These are phyloP conservation scores for Callopanchax toddi DNA, from an alignment of 2,113 vertebrate genomes.

Conservation along the genomic window DNA sequence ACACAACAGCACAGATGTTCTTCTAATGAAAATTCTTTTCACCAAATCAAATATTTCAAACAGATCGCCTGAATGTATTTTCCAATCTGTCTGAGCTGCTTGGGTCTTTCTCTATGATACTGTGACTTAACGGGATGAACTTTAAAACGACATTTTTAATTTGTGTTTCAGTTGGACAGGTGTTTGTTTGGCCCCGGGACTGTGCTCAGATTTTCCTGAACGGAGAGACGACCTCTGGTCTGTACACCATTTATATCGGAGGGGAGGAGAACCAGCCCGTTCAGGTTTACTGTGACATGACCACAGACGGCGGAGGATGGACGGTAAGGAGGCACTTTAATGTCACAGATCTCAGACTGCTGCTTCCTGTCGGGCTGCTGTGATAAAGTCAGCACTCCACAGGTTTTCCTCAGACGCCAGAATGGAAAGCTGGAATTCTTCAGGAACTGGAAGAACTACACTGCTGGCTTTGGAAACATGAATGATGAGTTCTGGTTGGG, in stretches of 20 bases:
- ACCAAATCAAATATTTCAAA: conserved; percentile 17
- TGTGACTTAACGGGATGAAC: background rate
- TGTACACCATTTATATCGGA: conserved; percentile 87
- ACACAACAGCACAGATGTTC: conserved; percentile 16
- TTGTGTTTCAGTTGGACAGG: conserved; percentile 71
- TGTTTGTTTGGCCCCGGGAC: conserved; percentile 86
- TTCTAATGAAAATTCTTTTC: conserved; percentile 7
- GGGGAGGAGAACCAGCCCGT: conserved; percentile 85
- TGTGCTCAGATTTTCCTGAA: conserved; percentile 91
- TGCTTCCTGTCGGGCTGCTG: no score
- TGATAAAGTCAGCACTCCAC: conserved; percentile 9
- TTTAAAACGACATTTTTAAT: no score
- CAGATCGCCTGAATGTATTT: conserved; percentile 38
- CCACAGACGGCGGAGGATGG: conserved; percentile 92
- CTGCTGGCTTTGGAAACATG: conserved; percentile 88
- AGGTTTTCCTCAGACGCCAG: conserved; percentile 93
- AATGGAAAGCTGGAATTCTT: conserved; percentile 91
- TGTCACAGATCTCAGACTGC: background rate
- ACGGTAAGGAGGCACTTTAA: conserved; percentile 79
- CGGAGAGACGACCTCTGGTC: conserved; percentile 86
- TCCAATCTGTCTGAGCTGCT: conserved; percentile 16
- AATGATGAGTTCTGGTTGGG: conserved; percentile 95
- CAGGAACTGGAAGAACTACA: conserved; percentile 92
- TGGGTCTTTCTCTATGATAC: background rate
- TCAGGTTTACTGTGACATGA: conserved; percentile 95